Evolutionary conservation across 1,140 invertebrate genomes (phyloP), one percentile per base, ranked within the genome.

Genomic region (Heliconius nattereri): DNA sequence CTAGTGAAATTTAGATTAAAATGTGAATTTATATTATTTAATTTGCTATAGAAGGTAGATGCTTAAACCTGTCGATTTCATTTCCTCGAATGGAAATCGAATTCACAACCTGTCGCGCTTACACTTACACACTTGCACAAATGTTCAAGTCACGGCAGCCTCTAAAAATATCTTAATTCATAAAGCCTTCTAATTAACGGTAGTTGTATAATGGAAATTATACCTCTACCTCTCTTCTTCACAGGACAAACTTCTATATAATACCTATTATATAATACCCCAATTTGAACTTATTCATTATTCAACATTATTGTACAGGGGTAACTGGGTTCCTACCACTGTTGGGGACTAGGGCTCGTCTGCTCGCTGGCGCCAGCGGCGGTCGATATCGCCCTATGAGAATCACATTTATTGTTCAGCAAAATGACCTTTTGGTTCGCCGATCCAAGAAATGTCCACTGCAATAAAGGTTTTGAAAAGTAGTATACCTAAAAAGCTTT

Each of bases 321-420:
- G 23, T 66, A 66, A 29, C 26, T 7, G 26, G 3, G 16, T 66
- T 29, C 54, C 26, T 66, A 16, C 26, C n/a, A 66, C n/a, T 66
- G 23, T 66, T 16, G 26, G 60, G 60, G 60, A 23, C n/a, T 66
- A 26, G 40, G 40, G 40, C 40, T 26, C 11, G 13, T 71, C 71
- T 71, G 45, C 77, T 37, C 29, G 71, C 35, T 73, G 77, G 77
- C 77, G 77, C 77, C 77, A 45, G 49, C 52, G n/a, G 3, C 52
- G 77, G 71, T 78, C 77, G 77, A 78, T 78, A 78, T 5, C 32
- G 77, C 77, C 35, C 77, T 78, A 45, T 26, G 40, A 75, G 74
- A 66, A 66, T 6, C 60, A 66, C 60, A 66, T 66, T 57, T 66
- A 29, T 26, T 29, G 60, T 66, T 66, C 60, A 57, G 20, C 54